Evolutionary conservation across 2,888 invertebrate genomes (phyloP).

Genomic region (Celastrina argiolus): DNA sequence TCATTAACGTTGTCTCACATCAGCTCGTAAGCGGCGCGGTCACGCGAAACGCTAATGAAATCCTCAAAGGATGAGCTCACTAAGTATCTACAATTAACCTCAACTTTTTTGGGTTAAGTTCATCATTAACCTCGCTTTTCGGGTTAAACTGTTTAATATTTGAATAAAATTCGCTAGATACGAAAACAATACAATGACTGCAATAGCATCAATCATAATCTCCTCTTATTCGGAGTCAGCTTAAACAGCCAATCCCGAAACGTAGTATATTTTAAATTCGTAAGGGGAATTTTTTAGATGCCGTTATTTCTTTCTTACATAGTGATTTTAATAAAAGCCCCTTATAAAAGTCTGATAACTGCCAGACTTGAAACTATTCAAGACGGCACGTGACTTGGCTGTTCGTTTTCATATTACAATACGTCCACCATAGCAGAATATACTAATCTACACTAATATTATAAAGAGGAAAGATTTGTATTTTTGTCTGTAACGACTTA

Average conservation of each 20-base stretch:
- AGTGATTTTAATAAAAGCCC: background rate
- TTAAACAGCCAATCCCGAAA: too few species aligned
- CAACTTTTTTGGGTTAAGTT: constrained; percentile 9
- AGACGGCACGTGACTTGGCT: background rate
- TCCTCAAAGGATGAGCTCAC: constrained; percentile 14
- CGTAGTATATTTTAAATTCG: too few species aligned
- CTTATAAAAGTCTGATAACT: background rate
- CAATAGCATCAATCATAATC: too few species aligned
- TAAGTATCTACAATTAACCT: constrained; percentile 13
- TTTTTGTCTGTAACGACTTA: too few species aligned
- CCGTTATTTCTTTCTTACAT: background rate
- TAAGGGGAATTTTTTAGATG: too few species aligned
- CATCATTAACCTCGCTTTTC: background rate
- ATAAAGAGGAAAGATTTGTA: too few species aligned
- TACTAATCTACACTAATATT: too few species aligned
- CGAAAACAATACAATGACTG: too few species aligned
- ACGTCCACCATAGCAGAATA: too few species aligned
- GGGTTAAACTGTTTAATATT: background rate
- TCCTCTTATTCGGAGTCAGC: too few species aligned
- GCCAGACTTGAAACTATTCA: background rate
- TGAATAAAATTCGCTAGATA: background rate
- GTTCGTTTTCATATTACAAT: background rate
- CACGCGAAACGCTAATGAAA: constrained; percentile 12
- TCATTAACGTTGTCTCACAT: constrained; percentile 4
- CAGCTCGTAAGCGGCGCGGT: constrained; percentile 6